phyloP scores from a whole-genome alignment of 2,888 invertebrate genomes.

The Drosophila tanythrix region DNA sequence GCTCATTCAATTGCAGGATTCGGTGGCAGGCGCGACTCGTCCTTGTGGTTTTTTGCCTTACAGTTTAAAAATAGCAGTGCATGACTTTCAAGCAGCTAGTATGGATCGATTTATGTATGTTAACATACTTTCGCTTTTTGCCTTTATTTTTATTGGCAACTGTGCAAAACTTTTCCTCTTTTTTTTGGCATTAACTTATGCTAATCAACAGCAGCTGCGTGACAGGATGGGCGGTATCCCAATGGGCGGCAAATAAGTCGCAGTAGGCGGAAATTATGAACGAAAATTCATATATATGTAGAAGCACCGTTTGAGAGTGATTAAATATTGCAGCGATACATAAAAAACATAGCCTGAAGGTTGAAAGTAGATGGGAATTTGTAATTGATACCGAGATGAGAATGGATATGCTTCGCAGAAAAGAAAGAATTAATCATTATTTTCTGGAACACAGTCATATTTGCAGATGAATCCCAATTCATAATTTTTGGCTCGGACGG shows the following conservation, averaged over 20 bases:
- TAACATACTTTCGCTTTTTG: slow-evolving; percentile 77
- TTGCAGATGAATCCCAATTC: too few relatives aligned
- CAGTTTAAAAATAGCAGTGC: slow-evolving; percentile 69
- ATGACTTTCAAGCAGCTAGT: slow-evolving; percentile 57
- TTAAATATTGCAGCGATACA: slow-evolving; percentile 25
- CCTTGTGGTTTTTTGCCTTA: slow-evolving; percentile 62
- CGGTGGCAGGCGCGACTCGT: slow-evolving; percentile 62
- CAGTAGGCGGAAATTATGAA: slow-evolving; percentile 11
- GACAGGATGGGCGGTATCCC: slow-evolving; percentile 17
- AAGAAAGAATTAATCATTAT: neutral
- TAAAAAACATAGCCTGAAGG: neutral
- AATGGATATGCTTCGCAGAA: neutral
- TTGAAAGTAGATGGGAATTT: neutral
- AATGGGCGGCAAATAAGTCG: slow-evolving; percentile 30
- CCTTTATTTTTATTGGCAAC: slow-evolving; percentile 52
- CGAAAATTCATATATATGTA: neutral
- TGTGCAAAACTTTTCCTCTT: slow-evolving; percentile 38
- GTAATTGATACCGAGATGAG: neutral
- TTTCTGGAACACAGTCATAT: too few relatives aligned
- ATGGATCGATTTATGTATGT: slow-evolving; percentile 75
- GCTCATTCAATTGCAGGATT: slow-evolving; percentile 38
- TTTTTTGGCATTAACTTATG: slow-evolving; percentile 62
- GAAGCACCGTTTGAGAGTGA: slow-evolving; percentile 23
- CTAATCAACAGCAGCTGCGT: slow-evolving; percentile 66
- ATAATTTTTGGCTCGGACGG: too few relatives aligned